These are phyloP conservation scores for Halichondria panicea DNA, from an alignment of 37 sponge, comb jelly and placozoan species.

Conservation along the genomic window DNA sequence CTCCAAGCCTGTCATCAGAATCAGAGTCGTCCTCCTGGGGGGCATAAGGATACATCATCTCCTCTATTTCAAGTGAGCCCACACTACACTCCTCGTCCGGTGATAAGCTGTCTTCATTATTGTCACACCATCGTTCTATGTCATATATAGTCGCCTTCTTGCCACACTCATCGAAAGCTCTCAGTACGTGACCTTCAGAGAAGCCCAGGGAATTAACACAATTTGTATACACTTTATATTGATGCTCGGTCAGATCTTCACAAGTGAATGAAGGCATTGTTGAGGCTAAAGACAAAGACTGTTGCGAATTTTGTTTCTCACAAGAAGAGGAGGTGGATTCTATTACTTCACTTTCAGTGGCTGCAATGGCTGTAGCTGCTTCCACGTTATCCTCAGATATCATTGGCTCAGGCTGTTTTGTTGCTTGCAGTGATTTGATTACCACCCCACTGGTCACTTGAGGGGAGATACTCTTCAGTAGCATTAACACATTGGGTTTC, in stretches of 20 bases:
- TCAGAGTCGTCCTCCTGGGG: not conserved
- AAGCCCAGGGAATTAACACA: not conserved
- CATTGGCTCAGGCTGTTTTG: no score
- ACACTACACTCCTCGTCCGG: no score
- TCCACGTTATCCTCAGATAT: no score
- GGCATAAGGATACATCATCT: no score
- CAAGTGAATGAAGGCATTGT: not conserved
- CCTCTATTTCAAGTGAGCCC: no score
- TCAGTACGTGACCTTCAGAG: not conserved
- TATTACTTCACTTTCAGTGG: not conserved
- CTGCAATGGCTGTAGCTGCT: no score
- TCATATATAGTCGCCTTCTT: conserved; percentile 2
- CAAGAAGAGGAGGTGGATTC: not conserved
- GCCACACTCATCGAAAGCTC: conserved; percentile 21
- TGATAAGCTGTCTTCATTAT: conserved; percentile 5
- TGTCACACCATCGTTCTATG: not conserved
- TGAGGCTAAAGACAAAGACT: not conserved
- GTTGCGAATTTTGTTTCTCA: not conserved
- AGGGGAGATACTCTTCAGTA: conserved; percentile 38
- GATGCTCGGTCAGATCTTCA: conserved; percentile 2
- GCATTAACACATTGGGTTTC: conserved; percentile 15
- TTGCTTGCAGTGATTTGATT: not conserved
- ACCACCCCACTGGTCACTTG: conserved; percentile 12
- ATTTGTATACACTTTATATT: conserved; percentile 1
- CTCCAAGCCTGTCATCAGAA: not conserved